Base-by-base conservation (phyloP, 2,888 invertebrate genomes). In the Athalia cordata region DNA sequence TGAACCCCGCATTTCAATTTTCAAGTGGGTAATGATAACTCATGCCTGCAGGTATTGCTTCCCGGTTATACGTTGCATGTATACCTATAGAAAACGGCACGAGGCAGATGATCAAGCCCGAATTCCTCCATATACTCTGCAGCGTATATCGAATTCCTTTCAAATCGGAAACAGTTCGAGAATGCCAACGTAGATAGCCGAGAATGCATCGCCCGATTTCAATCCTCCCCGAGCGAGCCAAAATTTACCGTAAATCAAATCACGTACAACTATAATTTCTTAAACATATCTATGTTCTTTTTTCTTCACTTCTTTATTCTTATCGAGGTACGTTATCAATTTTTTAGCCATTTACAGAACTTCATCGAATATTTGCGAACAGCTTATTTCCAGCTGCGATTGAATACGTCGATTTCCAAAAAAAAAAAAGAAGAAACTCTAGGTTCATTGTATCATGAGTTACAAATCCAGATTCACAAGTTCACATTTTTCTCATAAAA, bases 111-210 rank as follows among this genome's bases (percentile, higher is more conserved):
- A 11, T 55, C 11, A 13, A 13, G 61, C 55, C 9, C 55, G 55
- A 55, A 4, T 55, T 55, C n/a, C 70, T 55, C 43, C 52, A 72
- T 72, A 72, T 72, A 59, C 57, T n/a, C 59, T 13, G 43, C 29
- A 1, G 15, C 15, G 15, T 57, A 47, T 72, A 72, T 72, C 72
- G 59, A 45, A 72, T 72, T 72, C 72, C 59, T 47, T 47, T 45
- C 57, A 47, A 47, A 72, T 72, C 59, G 72, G 57, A 72, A 72
- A 59, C 47, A 5, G 72, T 72, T 72, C 8, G 47, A 29, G 72
- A 72, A 72, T 72, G 52, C 29, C 43, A 55, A 13, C n/a, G 61
- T 6, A 61, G 43, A 68, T 11, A 70, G 72, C 59, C 57, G 59
- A 45, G 59, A 15, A 72, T 68, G n/a, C 72, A 59, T 47, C 47